Evolutionary conservation across 1,140 invertebrate genomes (phyloP), one percentile per base, ranked within the genome.

Genomic region (Trissolcus basalis): DNA sequence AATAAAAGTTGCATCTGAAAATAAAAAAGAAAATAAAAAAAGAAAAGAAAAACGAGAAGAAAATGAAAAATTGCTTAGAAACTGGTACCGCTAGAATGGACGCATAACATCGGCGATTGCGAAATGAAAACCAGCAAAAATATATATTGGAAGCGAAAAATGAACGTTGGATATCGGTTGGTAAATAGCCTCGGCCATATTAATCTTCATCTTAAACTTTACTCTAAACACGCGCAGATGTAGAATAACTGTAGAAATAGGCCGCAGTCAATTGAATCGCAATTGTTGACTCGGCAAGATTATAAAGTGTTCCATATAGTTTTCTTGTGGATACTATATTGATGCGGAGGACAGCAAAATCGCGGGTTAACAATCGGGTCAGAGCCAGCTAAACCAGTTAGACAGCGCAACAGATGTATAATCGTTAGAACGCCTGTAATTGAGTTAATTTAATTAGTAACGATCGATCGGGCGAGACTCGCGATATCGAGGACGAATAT

Each of bases 361-460:
- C 72, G 33, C 59, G 67, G 85, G 83, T 83, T 82, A 86, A 85
- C 81, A 82, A 81, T 81, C 82, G 79, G 83, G 83, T 86, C 84
- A 85, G 82, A 81, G 77, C 80, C 80, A 81, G 77, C 76, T 82
- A 83, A 85, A 85, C 79, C 79, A 83, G 83, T 84, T 85, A 81
- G 75, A 65, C 68, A 72, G 54, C 43, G 69, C 58, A 82, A 79
- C 74, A 81, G 69, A 81, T 81, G 72, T 73, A 27, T 27, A 77
- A 81, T 84, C 81, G 74, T 70, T 79, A 70, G 73, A 77, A 78
- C 78, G 69, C 19, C 19, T 77, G 78, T 80, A 77, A 79, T 71
- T 77, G 74, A 73, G 60, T 80, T 84, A 84, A 83, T 80, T 75
- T 63, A 83, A 84, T 84, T 81, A 82, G 79, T 74, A 53, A 50